These are phyloP conservation scores for Byasa hedistus DNA, from an alignment of 2,888 invertebrate genomes.

Conservation along the genomic window DNA sequence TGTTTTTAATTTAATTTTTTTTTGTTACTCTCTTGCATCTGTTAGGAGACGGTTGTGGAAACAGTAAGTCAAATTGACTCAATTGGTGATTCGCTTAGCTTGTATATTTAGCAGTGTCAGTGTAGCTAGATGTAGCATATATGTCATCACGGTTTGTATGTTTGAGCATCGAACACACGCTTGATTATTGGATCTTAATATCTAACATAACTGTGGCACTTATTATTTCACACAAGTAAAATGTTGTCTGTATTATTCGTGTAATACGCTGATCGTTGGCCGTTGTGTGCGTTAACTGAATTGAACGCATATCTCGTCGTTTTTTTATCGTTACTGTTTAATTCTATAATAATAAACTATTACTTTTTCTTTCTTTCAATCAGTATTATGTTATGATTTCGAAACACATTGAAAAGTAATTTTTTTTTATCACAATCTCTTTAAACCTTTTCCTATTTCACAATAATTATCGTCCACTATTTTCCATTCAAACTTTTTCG, in stretches of 20 bases:
- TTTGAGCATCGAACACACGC: slow-evolving; percentile 43
- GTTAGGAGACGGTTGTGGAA: slow-evolving; percentile 80
- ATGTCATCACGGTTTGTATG: slow-evolving; percentile 37
- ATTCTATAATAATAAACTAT: neutral
- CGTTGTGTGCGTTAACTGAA: slow-evolving; percentile 8
- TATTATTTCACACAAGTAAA: slow-evolving; percentile 24
- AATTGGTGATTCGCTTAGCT: slow-evolving; percentile 75
- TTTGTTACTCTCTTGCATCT: slow-evolving; percentile 78
- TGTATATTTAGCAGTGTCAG: slow-evolving; percentile 54
- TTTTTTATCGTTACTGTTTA: slow-evolving; percentile 3
- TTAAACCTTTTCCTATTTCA: neutral
- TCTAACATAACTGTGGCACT: slow-evolving; percentile 31
- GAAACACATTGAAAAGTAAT: neutral
- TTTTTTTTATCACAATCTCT: neutral
- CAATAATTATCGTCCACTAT: neutral
- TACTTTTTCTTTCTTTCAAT: neutral
- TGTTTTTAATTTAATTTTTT: slow-evolving; percentile 68
- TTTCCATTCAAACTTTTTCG: neutral
- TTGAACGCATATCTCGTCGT: slow-evolving; percentile 15
- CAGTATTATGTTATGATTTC: neutral
- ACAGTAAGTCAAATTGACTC: slow-evolving; percentile 76
- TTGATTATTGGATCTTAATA: slow-evolving; percentile 35
- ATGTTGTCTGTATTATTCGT: slow-evolving; percentile 16
- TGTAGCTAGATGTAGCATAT: slow-evolving; percentile 53
- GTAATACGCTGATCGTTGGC: slow-evolving; percentile 4